Percentiles rank a stretch among this genome's conserved stretches.
phyloP scores from a whole-genome alignment of 2,797 vertebrate species.

The Lepus oiostolus region DNA sequence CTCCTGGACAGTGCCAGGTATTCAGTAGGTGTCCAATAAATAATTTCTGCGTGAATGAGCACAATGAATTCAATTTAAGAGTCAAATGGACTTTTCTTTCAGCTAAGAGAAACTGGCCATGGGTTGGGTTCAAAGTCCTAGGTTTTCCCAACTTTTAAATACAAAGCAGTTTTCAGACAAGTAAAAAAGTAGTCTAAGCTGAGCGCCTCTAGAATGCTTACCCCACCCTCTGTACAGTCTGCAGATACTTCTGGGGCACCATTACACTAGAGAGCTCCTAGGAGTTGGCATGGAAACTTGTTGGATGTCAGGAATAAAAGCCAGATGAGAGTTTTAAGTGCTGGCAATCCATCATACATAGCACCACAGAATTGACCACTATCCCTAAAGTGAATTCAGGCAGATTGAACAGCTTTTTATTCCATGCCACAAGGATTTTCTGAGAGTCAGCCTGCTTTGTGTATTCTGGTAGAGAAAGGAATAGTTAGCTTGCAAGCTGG shows the following conservation, averaged over 20 bases:
- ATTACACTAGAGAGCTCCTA: background rate
- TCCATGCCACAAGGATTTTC: background rate
- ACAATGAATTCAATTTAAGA: background rate
- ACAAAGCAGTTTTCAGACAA: conserved; percentile 1
- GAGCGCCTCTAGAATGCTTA: background rate
- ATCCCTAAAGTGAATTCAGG: background rate
- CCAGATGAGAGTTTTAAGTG: background rate
- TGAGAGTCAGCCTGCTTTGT: background rate
- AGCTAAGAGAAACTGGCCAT: background rate
- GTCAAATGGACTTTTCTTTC: background rate
- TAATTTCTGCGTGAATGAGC: background rate
- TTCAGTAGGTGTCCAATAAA: background rate
- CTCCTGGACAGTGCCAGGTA: background rate
- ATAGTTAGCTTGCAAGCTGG: background rate
- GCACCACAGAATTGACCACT: conserved; percentile 1
- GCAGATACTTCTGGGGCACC: background rate
- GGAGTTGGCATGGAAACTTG: conserved; percentile 21
- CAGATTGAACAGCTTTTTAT: conserved; percentile 31
- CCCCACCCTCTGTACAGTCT: background rate
- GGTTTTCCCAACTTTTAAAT: conserved; percentile 1
- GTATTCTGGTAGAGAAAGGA: conserved; percentile 8
- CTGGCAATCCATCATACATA: background rate
- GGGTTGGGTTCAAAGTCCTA: background rate
- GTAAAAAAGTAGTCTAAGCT: background rate
- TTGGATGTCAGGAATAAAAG: background rate